These are phyloP conservation scores for Patella pellucida DNA, from an alignment of 2,888 invertebrate species.

Conservation along the genomic window DNA sequence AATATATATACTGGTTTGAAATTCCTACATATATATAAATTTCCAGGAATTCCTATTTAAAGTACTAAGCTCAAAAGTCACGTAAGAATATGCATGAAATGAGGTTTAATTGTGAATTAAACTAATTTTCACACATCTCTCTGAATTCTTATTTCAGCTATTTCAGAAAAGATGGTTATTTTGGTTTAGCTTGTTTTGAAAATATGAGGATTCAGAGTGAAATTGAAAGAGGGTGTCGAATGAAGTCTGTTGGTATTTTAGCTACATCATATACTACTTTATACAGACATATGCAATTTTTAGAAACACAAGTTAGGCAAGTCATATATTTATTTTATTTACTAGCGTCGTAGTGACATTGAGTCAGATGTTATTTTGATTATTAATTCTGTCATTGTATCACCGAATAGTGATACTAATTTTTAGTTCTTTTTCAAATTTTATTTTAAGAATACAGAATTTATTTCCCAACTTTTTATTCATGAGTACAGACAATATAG, in stretches of 20 bases:
- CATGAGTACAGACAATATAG: too few species aligned
- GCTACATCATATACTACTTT: constrained; percentile 70
- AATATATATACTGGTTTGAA: background rate
- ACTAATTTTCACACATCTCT: background rate
- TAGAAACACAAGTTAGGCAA: constrained; percentile 71
- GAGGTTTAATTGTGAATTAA: too few species aligned
- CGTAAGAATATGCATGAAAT: too few species aligned
- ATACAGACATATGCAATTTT: constrained; percentile 70
- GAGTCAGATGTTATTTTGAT: background rate
- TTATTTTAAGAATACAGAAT: too few species aligned
- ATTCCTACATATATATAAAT: too few species aligned
- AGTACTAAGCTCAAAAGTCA: too few species aligned
- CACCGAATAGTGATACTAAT: too few species aligned
- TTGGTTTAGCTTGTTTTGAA: constrained; percentile 72
- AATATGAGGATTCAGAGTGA: constrained; percentile 71
- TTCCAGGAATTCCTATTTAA: too few species aligned
- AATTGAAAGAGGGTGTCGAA: constrained; percentile 71
- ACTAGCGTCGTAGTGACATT: background rate
- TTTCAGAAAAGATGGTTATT: constrained; percentile 69
- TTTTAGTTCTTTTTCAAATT: too few species aligned
- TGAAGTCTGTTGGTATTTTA: constrained; percentile 72
- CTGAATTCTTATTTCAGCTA: constrained; percentile 59
- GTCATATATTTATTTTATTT: constrained; percentile 16
- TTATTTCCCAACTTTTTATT: too few species aligned
- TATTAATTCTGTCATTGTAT: too few species aligned